Evolutionary conservation across 2,888 invertebrate species (phyloP).

Genomic region (Ormyrus pomaceus): DNA sequence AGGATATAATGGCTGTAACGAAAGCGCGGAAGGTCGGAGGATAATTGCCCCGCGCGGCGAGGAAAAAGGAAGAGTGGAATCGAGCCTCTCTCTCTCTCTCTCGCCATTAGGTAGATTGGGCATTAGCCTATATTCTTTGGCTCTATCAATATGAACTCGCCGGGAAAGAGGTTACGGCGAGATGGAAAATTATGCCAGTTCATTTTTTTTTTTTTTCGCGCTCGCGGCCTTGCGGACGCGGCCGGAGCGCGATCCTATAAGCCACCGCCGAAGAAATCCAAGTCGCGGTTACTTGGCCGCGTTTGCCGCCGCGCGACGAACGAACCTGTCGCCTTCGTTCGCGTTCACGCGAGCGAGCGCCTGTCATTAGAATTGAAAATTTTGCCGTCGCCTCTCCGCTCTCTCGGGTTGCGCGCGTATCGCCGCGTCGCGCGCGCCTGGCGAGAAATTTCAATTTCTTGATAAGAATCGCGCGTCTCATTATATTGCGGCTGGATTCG

Average conservation of each 20-base stretch:
- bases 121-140: constrained; percentile 69
- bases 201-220: constrained; percentile 2
- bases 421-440: not conserved
- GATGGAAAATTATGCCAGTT: constrained; percentile 23
- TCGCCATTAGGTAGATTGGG: constrained; percentile 69
- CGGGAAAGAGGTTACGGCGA: constrained; percentile 24
- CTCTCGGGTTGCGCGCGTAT: no score
- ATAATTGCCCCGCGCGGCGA: not conserved
- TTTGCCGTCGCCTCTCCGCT: not conserved
- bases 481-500: constrained; percentile 19
- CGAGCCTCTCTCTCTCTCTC: not conserved
- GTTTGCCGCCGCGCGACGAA: constrained; percentile 29
- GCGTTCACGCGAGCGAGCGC: not conserved
- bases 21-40: not conserved
- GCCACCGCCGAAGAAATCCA: constrained; percentile 43
- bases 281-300: constrained; percentile 53
- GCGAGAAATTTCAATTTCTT: constrained; percentile 40
- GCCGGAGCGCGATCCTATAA: constrained; percentile 20
- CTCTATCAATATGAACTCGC: constrained; percentile 42
- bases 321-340: constrained; percentile 45
- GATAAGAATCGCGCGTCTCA: constrained; percentile 42
- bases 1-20: no score
- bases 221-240: constrained; percentile 5
- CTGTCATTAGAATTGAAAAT: constrained; percentile 52
- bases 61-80: constrained; percentile 1